These are phyloP conservation scores for Cercopithecus neglectus DNA, from an alignment of 2,797 vertebrate species.

Conservation along the genomic window DNA sequence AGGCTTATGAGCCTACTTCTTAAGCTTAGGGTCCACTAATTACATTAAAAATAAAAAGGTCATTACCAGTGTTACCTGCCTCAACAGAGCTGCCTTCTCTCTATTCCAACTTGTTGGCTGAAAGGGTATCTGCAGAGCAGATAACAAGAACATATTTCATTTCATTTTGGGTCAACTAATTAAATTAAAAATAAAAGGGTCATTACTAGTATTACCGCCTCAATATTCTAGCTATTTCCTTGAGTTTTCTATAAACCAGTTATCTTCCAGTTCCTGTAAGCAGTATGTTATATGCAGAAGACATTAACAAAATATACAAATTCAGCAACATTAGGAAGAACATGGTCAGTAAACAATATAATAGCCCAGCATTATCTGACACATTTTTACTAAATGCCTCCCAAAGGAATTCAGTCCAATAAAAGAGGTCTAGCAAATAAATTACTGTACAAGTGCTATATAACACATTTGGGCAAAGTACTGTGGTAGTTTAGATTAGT, in stretches of 20 bases:
- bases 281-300: neutral
- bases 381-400: neutral
- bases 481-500: neutral
- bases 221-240: neutral
- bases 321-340: neutral
- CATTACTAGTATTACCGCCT: neutral
- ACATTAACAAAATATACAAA: neutral
- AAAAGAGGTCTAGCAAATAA: neutral
- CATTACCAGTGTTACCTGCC: neutral
- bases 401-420: neutral
- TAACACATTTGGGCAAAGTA: neutral
- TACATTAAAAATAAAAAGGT: too few species aligned
- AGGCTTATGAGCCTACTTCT: neutral
- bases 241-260: neutral
- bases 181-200: neutral
- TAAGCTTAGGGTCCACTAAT: too few species aligned
- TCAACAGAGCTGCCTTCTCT: neutral
- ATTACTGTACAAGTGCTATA: neutral
- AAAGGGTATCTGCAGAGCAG: neutral
- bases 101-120: neutral
- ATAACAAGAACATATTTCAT: neutral
- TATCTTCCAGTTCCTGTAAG: neutral
- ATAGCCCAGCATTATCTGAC: neutral
- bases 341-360: neutral
- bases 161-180: neutral